Evolutionary conservation across 2,797 vertebrate genomes (phyloP).

Genomic region (Glyptemys insculpta): DNA sequence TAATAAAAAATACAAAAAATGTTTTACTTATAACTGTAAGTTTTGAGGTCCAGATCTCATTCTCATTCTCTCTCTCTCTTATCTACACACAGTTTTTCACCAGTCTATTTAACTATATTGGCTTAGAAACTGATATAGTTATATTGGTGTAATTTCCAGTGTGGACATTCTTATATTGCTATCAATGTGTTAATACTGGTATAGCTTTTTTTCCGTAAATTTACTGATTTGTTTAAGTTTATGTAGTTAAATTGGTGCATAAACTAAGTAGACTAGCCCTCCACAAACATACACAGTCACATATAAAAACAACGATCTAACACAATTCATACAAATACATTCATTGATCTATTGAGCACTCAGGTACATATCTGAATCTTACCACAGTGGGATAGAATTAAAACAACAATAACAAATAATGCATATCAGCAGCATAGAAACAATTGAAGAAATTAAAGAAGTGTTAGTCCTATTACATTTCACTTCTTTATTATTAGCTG

Average conservation of each 20-base stretch:
- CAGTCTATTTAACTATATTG: neutral
- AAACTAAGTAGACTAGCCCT: neutral
- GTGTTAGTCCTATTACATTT: neutral
- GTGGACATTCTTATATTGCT: accelerated
- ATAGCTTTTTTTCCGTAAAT: neutral
- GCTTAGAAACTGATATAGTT: neutral
- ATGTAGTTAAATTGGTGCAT: neutral
- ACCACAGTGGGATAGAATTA: neutral
- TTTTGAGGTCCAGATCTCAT: neutral
- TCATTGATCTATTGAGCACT: neutral
- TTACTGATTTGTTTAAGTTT: neutral
- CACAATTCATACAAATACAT: neutral
- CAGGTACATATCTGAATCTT: neutral
- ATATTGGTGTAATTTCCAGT: neutral
- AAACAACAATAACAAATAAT: neutral
- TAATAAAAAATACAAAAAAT: neutral
- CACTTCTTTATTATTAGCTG: neutral
- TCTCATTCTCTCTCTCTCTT: neutral
- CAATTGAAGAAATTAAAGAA: neutral
- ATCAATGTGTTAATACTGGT: neutral
- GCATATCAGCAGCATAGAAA: neutral
- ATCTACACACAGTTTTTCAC: neutral
- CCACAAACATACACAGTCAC: too few relatives aligned
- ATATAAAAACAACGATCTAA: accelerated
- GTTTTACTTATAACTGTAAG: neutral